phyloP scores from a whole-genome alignment of 2,113 vertebrate genomes.

The Tupaia chinensis region DNA sequence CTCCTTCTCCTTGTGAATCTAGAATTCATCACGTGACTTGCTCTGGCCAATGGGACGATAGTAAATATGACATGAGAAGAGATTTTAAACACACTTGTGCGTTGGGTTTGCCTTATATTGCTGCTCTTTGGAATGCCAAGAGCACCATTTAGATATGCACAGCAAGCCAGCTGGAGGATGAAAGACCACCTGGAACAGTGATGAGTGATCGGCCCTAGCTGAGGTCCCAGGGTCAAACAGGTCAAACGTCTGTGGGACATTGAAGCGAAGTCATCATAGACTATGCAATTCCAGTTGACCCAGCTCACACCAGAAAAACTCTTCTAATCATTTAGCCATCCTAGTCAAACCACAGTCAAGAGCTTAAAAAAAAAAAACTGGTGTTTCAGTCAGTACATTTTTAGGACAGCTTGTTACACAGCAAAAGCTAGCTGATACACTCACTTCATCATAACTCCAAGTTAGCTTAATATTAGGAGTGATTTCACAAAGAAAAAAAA shows the following conservation, averaged over 20 bases:
- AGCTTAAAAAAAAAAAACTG: not conserved
- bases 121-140: not conserved
- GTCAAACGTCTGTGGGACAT: not conserved
- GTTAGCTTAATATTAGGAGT: not conserved
- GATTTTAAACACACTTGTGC: not conserved
- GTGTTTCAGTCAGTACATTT: not conserved
- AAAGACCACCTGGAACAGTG: not conserved
- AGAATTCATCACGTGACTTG: not conserved
- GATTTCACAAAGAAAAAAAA: not conserved
- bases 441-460: not conserved
- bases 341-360: not conserved
- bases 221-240: not conserved
- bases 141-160: not conserved
- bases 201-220: not conserved
- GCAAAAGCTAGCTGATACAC: not conserved
- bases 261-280: not conserved
- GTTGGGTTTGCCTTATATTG: not conserved
- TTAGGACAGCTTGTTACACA: not conserved
- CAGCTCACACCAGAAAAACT: not conserved
- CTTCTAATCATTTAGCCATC: not conserved
- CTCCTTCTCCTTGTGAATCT: not conserved
- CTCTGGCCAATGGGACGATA: not conserved
- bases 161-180: not conserved
- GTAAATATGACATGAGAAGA: not conserved
- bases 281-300: not conserved